Conservation (phyloP, 2,888 invertebrate species). For the Sericinus montela region DNA sequence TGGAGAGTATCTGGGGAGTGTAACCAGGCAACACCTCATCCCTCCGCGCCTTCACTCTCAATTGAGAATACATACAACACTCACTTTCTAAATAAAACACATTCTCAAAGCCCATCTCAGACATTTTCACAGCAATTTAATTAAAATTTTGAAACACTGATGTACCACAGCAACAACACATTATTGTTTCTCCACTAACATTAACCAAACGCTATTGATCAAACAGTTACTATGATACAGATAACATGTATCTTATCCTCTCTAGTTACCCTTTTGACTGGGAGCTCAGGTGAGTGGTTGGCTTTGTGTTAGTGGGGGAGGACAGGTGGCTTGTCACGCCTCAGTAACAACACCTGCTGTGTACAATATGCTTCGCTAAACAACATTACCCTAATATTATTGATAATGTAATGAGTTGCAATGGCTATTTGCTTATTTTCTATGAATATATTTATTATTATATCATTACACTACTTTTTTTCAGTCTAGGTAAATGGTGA, state of each 20-base stretch:
- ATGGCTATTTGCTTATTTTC: conserved; percentile 24
- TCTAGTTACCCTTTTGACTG: conserved; percentile 25
- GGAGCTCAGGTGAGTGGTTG: conserved; percentile 36
- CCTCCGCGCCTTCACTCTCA: conserved; percentile 52
- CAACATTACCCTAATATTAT: conserved; percentile 38
- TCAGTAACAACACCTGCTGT: conserved; percentile 64
- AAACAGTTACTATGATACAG: conserved; percentile 61
- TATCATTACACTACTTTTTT: no score
- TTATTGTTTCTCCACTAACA: conserved; percentile 49
- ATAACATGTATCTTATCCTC: conserved; percentile 37
- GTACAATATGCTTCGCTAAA: conserved; percentile 51
- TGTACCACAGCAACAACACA: conserved; percentile 44
- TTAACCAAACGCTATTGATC: conserved; percentile 64
- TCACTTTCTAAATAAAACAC: conserved; percentile 77
- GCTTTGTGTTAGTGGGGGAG: conserved; percentile 42
- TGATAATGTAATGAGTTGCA: conserved; percentile 25
- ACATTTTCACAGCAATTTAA: conserved; percentile 46
- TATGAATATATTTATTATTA: no score
- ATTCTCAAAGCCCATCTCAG: conserved; percentile 74
- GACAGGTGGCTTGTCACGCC: conserved; percentile 67
- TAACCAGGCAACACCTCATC: conserved; percentile 74
- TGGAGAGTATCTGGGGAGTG: conserved; percentile 57
- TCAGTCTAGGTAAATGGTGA: no score
- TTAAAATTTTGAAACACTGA: conserved; percentile 20
- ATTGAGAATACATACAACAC: conserved; percentile 50